Conservation (phyloP, 2,888 invertebrate species). For the Cerastis leucographa region DNA sequence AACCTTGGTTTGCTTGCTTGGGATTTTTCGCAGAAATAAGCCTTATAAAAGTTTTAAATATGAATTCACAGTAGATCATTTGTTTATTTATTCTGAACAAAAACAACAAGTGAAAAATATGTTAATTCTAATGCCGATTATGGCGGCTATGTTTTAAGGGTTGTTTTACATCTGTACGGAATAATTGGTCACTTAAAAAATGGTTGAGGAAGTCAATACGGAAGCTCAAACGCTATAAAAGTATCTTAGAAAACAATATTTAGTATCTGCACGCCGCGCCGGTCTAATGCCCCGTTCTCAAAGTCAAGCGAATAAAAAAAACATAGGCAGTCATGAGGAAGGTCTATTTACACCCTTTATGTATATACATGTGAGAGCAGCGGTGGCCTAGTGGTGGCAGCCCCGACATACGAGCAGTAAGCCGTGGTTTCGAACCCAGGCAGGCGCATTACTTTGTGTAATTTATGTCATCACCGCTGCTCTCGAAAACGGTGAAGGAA, state of each 20-base stretch:
- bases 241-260: background rate
- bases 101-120: constrained; percentile 47
- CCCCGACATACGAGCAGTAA: too few relatives aligned
- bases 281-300: background rate
- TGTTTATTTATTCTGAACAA: constrained; percentile 47
- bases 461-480: too few relatives aligned
- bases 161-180: background rate
- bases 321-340: too few relatives aligned
- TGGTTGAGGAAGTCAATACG: background rate
- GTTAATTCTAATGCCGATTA: constrained; percentile 43
- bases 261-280: background rate
- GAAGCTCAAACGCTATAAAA: background rate
- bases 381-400: too few relatives aligned
- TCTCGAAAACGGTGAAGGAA: too few relatives aligned
- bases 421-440: too few relatives aligned
- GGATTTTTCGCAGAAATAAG: background rate
- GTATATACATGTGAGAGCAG: too few relatives aligned
- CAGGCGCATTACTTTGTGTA: too few relatives aligned
- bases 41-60: constrained; percentile 46
- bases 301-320: background rate
- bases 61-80: constrained; percentile 48
- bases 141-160: constrained; percentile 1
- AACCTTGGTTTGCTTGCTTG: too few relatives aligned
- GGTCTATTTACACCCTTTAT: too few relatives aligned
- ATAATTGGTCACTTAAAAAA: background rate